Base-by-base conservation (phyloP, 92 coral and sea anemone species). In the Galaxea fascicularis region DNA sequence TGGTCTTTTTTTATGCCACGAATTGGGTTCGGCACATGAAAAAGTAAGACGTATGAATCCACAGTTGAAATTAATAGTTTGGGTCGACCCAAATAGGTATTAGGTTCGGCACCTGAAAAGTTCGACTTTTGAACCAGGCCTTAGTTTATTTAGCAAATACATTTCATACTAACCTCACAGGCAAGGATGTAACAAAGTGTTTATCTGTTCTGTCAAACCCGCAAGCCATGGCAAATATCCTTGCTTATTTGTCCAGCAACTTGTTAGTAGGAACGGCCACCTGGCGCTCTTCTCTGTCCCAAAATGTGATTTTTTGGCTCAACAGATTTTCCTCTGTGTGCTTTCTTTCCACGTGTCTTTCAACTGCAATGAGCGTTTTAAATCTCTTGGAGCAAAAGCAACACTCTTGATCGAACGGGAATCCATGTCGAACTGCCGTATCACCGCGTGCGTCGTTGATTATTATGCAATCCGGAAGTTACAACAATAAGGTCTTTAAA, bases 181-280 rank as follows among this genome's bases (percentile, higher is more conserved):
- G 45, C 80, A 31, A 56, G 80, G 80, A 57, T 76, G 68, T 12
- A 76, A 58, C 7, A 68, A 76, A 5, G 80, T 68, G 20, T 76
- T 76, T 57, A 76, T 76, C 52, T 76, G 80, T 31, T 76, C 80
- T 7, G 80, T 76, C 11, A 76, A 10, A 15, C 80, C 80, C 17
- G 52, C 80, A 1, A 76, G 80, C 80, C 80, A 76, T n/a, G 47
- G 53, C 41, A 57, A 76, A 46, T 76, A 76, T 56, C 80, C 80
- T 31, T 2, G 41, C 41, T 76, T 76, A 28, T 57, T 16, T 30
- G 22, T 76, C 68, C 27, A 76, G 18, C 0, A 13, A 18, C 68
- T 29, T 57, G 52, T 57, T 22, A 17, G 27, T 11, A 9, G 80
- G 80, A 5, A 76, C 30, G 18, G 49, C 52, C 15, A 58, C 68